Conservation (phyloP, 2,797 vertebrate species). For the Sciurus vulgaris region DNA sequence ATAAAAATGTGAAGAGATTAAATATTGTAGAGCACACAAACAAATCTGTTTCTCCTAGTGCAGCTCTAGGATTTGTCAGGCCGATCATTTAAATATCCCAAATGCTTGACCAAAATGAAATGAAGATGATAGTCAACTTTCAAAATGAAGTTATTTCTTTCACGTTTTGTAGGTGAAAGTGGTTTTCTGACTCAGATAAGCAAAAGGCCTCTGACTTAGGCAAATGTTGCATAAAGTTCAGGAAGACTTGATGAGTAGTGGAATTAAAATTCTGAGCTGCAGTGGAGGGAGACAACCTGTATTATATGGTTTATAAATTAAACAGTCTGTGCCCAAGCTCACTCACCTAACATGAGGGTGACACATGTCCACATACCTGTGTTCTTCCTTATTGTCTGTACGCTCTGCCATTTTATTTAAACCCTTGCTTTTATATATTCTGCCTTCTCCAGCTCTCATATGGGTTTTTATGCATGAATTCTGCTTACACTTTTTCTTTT, state of each 20-base stretch:
- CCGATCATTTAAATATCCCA: slow-evolving; percentile 26
- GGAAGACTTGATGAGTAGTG: not conserved
- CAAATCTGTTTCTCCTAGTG: not conserved
- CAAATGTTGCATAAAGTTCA: not conserved
- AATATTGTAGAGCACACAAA: not conserved
- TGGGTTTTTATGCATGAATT: not conserved
- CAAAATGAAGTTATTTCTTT: not conserved
- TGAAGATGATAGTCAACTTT: not conserved
- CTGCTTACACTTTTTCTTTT: not conserved
- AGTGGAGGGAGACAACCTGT: not conserved
- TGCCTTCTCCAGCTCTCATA: not conserved
- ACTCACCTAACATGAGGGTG: not conserved
- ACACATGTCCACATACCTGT: not conserved
- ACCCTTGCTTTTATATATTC: not conserved
- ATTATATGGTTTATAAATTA: not conserved
- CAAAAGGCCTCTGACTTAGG: not conserved
- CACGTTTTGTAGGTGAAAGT: not conserved
- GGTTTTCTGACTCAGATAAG: slow-evolving; percentile 17
- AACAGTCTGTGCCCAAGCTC: not conserved
- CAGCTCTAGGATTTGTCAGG: not conserved
- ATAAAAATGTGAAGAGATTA: not conserved
- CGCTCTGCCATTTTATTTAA: not conserved
- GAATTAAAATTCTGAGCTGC: not conserved
- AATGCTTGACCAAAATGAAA: not conserved
- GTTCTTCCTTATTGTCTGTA: not conserved